phyloP scores from a whole-genome alignment of 2,888 invertebrate species.

The Drosophila yooni region DNA sequence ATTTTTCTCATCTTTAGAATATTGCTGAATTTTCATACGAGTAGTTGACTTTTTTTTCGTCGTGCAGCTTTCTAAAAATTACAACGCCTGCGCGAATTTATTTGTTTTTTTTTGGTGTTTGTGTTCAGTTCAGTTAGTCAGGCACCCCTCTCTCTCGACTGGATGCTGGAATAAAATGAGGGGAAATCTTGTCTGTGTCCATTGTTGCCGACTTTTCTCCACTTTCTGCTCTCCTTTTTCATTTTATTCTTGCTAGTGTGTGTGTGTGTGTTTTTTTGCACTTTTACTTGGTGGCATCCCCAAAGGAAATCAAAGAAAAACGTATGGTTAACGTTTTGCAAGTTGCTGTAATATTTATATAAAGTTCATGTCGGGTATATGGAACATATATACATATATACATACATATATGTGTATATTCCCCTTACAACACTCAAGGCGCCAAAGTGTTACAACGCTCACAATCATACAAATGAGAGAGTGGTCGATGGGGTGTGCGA shows the following conservation, averaged over 20 bases:
- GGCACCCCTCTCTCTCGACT: constrained; percentile 13
- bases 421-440: constrained; percentile 79
- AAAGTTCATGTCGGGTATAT: constrained; percentile 22
- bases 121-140: background rate
- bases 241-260: background rate
- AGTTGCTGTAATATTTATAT: constrained; percentile 71
- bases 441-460: constrained; percentile 71
- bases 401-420: constrained; percentile 36
- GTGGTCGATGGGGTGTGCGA: background rate
- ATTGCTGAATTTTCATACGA: background rate
- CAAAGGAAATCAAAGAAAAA: constrained; percentile 75
- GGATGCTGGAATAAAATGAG: constrained; percentile 67
- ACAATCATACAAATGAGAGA: constrained; percentile 40
- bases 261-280: constrained; percentile 3
- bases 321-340: constrained; percentile 56
- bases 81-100: constrained; percentile 79
- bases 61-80: constrained; percentile 30
- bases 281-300: constrained; percentile 51
- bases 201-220: constrained; percentile 19
- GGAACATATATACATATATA: background rate
- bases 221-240: background rate
- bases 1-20: background rate
- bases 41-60: background rate
- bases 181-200: constrained; percentile 49
- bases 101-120: constrained; percentile 41